phyloP scores from a whole-genome alignment of 1,140 invertebrate species.

The Tribolium madens region DNA sequence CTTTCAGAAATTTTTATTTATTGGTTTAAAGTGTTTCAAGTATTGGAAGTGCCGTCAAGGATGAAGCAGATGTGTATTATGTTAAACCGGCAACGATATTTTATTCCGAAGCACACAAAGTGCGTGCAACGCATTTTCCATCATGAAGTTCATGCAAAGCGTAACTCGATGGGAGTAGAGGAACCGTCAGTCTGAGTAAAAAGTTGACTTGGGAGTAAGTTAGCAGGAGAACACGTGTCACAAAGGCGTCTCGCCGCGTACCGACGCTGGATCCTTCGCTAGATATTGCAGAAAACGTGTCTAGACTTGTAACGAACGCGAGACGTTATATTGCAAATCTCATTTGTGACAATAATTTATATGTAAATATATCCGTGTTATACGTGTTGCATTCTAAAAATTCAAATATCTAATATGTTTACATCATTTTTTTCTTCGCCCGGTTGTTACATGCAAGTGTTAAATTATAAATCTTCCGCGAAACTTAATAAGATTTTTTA shows the following conservation, averaged over 20 bases:
- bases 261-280: conserved; percentile 55
- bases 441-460: conserved; percentile 47
- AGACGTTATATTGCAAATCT: conserved; percentile 64
- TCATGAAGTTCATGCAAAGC: conserved; percentile 38
- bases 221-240: conserved; percentile 54
- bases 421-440: conserved; percentile 35
- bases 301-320: conserved; percentile 53
- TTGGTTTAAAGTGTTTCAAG: conserved; percentile 2
- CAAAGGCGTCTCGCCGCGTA: conserved; percentile 49
- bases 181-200: conserved; percentile 47
- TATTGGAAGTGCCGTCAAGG: conserved; percentile 4
- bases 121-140: conserved; percentile 44
- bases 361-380: conserved; percentile 63
- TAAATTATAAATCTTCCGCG: conserved; percentile 48
- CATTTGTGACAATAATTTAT: conserved; percentile 65
- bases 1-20: conserved; percentile 3
- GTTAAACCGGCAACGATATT: conserved; percentile 24
- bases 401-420: conserved; percentile 55
- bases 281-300: conserved; percentile 60
- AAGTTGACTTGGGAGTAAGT: conserved; percentile 52
- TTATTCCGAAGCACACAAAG: conserved; percentile 21
- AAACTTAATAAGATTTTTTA: conserved; percentile 49
- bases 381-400: conserved; percentile 61
- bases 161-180: conserved; percentile 33
- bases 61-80: conserved; percentile 17